Conservation (phyloP, 2,113 vertebrate genomes). For the Aptenodytes patagonicus region DNA sequence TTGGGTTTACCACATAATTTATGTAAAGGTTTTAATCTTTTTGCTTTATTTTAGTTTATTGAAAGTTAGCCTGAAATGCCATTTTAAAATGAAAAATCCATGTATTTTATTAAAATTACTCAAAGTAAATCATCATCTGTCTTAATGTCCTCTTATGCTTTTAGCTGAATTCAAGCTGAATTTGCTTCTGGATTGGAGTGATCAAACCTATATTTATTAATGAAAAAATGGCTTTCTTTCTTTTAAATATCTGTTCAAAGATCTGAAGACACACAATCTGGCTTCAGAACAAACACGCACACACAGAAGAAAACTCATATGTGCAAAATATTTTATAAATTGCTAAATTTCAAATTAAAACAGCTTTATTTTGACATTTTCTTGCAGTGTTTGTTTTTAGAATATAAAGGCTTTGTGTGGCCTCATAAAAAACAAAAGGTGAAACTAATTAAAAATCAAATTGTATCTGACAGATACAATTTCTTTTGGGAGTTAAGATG, state of each 20-base stretch:
- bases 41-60: background rate
- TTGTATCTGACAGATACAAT: background rate
- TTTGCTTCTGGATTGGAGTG: background rate
- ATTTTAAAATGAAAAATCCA: background rate
- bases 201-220: background rate
- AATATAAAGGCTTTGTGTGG: background rate
- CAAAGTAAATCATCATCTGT: background rate
- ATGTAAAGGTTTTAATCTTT: background rate
- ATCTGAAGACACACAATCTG: background rate
- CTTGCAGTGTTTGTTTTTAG: background rate
- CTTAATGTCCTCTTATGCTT: background rate
- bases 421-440: background rate
- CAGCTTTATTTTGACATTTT: constrained; percentile 32
- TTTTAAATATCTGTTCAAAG: background rate
- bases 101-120: background rate
- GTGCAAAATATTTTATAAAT: background rate
- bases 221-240: background rate
- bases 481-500: background rate
- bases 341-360: background rate
- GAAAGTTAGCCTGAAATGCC: background rate
- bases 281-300: background rate
- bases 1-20: background rate
- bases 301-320: background rate
- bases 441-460: background rate
- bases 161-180: background rate